Base-by-base conservation (phyloP, 2,888 invertebrate species). In the Melanostoma mellinum region DNA sequence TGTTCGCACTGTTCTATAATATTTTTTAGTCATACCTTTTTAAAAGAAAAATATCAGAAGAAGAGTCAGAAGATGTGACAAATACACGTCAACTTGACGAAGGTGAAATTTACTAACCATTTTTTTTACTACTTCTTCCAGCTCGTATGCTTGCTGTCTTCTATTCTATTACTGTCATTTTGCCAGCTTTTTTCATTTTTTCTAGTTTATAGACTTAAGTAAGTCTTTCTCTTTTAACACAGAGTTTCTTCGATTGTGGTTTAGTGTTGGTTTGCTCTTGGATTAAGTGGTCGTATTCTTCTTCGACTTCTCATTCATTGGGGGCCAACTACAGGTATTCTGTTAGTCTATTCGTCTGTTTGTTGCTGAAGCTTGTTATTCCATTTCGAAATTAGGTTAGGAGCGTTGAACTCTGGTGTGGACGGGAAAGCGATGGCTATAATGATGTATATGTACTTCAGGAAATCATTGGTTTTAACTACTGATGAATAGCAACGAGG, bases 341-440 rank as follows among this genome's bases (percentile, higher is more conserved):
- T 68, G 72, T 67, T 61, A 69, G 65, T 56, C 55, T 36, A 52
- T 67, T 48, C 60, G 56, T 60, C 65, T 67, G 53, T 44, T 50
- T 77, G 67, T 55, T 60, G 72, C 63, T 78, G 77, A 75, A 65
- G 79, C 61, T 81, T 82, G 88, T 88, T 88, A 88, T 86, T 86
- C 88, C 89, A 89, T 89, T 88, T 87, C 86, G 88, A 90, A 90
- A 90, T 90, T 89, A 89, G 89, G 90, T 90, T 90, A 89, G 89
- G 90, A 89, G 89, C 89, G 89, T 88, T 88, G 89, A 90, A 90
- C 90, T 90, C 74, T 87, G 86, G 78, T 86, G 40, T 55, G 56
- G 77, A 73, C 60, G 73, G 73, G 73, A 74, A 78, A 74, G 77
- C 73, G 69, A 33, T 60, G 20, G 20, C 20, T 1, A 20, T 20